Conservation (phyloP, 1,140 invertebrate genomes). For the Mya arenaria region DNA sequence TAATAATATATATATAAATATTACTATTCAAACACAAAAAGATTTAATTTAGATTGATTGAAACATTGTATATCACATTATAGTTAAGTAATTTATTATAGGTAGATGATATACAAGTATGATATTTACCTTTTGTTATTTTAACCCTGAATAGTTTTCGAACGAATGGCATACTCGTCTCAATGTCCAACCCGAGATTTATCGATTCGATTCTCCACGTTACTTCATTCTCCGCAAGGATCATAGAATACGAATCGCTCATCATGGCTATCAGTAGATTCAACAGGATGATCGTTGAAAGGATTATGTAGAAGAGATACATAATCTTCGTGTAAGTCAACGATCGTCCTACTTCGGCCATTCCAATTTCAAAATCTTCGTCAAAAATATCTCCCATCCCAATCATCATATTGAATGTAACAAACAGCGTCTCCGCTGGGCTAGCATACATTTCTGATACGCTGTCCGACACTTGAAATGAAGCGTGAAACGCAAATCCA, state of each 20-base stretch:
- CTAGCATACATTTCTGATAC: slow-evolving; percentile 57
- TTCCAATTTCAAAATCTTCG: slow-evolving; percentile 54
- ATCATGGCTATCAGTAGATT: slow-evolving; percentile 79
- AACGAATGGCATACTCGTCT: slow-evolving; percentile 63
- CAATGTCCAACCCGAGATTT: slow-evolving; percentile 71
- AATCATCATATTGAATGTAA: slow-evolving; percentile 74
- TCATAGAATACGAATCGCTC: slow-evolving; percentile 77
- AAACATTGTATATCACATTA: too few relatives aligned
- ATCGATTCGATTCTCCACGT: slow-evolving; percentile 74
- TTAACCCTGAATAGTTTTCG: slow-evolving; percentile 25
- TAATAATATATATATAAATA: too few relatives aligned
- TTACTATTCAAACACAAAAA: too few relatives aligned
- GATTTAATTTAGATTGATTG: too few relatives aligned
- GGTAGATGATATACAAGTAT: too few relatives aligned
- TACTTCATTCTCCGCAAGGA: slow-evolving; percentile 60
- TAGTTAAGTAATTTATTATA: too few relatives aligned
- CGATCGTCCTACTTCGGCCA: slow-evolving; percentile 55
- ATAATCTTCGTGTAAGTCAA: slow-evolving; percentile 63
- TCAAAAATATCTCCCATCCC: slow-evolving; percentile 74
- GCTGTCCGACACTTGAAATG: slow-evolving; percentile 64
- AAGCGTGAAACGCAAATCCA: slow-evolving; percentile 70
- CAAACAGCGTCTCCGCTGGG: slow-evolving; percentile 67
- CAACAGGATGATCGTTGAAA: slow-evolving; percentile 73
- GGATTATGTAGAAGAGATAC: slow-evolving; percentile 74
- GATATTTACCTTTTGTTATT: background rate